Evolutionary conservation across 2,888 invertebrate species (phyloP).

Genomic region (Autographa pulchrina): DNA sequence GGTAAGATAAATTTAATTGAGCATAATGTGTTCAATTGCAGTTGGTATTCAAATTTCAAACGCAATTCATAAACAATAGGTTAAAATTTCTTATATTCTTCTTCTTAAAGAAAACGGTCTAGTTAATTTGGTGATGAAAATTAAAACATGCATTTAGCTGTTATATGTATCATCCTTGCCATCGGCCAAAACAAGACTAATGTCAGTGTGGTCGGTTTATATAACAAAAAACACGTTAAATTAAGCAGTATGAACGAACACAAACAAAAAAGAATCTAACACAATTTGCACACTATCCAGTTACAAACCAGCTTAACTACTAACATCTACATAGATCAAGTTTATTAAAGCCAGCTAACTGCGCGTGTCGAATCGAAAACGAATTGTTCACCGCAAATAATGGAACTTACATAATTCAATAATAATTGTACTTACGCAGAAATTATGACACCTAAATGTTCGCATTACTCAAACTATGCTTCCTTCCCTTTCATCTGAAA

Average conservation of each 20-base stretch:
- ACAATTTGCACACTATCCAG: constrained; percentile 17
- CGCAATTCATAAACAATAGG: no score
- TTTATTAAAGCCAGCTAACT: constrained; percentile 53
- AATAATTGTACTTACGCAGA: constrained; percentile 79
- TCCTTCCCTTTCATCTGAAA: constrained; percentile 80
- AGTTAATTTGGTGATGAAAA: no score
- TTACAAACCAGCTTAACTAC: constrained; percentile 52
- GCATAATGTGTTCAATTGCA: not conserved
- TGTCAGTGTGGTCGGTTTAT: not conserved
- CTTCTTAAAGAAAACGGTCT: no score
- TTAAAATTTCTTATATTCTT: no score
- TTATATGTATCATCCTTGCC: not conserved
- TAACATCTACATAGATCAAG: constrained; percentile 58
- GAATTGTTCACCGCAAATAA: constrained; percentile 50
- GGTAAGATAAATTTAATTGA: not conserved
- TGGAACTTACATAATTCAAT: constrained; percentile 39
- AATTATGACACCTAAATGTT: constrained; percentile 77
- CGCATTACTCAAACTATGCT: constrained; percentile 83
- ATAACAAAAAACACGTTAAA: not conserved
- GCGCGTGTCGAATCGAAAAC: constrained; percentile 59
- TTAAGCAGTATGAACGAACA: not conserved
- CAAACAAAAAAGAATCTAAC: constrained; percentile 1
- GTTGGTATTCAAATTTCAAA: no score
- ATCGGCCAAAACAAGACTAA: not conserved
- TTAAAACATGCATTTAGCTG: no score